Evolutionary conservation across 2,797 vertebrate genomes (phyloP), one percentile per base, ranked within the genome.

Genomic region (Neopelma chrysocephalum): DNA sequence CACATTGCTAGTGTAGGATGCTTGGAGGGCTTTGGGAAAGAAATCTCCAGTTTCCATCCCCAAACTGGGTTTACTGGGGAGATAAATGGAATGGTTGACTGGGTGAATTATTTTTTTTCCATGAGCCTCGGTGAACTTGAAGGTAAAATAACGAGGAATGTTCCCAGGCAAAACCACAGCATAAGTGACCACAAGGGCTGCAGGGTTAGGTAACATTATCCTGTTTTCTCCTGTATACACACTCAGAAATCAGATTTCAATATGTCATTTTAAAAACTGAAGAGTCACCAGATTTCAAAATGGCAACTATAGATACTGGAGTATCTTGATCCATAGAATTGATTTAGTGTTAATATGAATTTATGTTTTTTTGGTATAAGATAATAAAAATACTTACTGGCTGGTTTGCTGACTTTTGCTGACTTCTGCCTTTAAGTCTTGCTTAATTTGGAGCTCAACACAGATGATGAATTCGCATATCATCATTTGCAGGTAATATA

Each of bases 171-270:
- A 72, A 84, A 36, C 25, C 14, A 38, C 47, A 72, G 34, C 1
- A 0, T 57, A 54, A 68, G 36, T 48, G 20, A 50, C 47, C 12
- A n/a, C 0, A 1, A 31, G 42, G 42, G 36, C 43, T 48, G 43
- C 43, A 69, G 18, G 17, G 8, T 64, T 51, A 16, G 40, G 54
- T 32, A 50, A 26, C 2, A 5, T 48, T 48, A 18, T 45, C 6
- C 26, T 75, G 4, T 75, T 77, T 64, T 61, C 34, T 86, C 42
- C 42, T 36, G 8, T 50, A 19, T 11, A 15, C 25, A 17, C 25
- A 26, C 31, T 58, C 45, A 73, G 60, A 68, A 90, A 83, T 57
- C n/a, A 75, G 22, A 78, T 66, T 78, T 88, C 53, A 75, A 6
- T 15, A 15, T 27, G 51, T 32, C 1, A 16, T 85, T 87, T 73